Evolutionary conservation across 2,113 vertebrate genomes (phyloP).

Genomic region (Anarrhichthys ocellatus): DNA sequence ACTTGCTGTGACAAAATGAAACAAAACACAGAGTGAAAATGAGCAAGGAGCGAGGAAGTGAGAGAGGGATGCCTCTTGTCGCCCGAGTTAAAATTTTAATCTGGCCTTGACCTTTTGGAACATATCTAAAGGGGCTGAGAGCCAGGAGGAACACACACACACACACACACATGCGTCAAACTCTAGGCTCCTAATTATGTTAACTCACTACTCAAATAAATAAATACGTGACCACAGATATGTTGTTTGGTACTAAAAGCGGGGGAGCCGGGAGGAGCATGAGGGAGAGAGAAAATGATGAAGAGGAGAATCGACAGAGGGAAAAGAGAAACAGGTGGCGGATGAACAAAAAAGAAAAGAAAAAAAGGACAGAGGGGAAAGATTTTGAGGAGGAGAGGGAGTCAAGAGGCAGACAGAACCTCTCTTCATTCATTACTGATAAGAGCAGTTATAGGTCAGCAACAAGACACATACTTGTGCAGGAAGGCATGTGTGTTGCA

Average conservation of each 20-base stretch:
- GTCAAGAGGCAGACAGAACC: conserved; percentile 46
- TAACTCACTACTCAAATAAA: conserved; percentile 55
- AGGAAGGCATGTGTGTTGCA: conserved; percentile 19
- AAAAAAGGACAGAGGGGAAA: conserved; percentile 15
- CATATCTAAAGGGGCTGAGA: conserved; percentile 47
- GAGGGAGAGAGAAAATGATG: conserved; percentile 4
- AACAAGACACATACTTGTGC: conserved; percentile 24
- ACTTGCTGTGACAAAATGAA: neutral
- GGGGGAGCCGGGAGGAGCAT: conserved; percentile 14
- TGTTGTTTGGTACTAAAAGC: conserved; percentile 20
- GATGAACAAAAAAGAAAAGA: conserved; percentile 5
- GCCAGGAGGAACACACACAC: conserved; percentile 10
- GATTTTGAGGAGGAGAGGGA: conserved; percentile 17
- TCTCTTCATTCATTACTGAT: conserved; percentile 59
- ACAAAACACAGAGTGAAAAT: neutral
- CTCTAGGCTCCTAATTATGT: conserved; percentile 42
- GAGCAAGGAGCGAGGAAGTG: conserved; percentile 12
- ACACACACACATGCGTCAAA: conserved; percentile 30
- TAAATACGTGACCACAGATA: conserved; percentile 48
- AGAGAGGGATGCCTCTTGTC: conserved; percentile 37
- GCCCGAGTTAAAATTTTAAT: conserved; percentile 68
- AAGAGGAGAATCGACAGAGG: conserved; percentile 11
- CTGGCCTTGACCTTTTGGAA: conserved; percentile 60
- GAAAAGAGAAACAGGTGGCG: conserved; percentile 28
- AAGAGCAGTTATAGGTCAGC: conserved; percentile 63